Percentiles rank a stretch among this genome's conserved stretches.
phyloP scores from a whole-genome alignment of 2,113 vertebrate species.

The Potamarius usumacintae region DNA sequence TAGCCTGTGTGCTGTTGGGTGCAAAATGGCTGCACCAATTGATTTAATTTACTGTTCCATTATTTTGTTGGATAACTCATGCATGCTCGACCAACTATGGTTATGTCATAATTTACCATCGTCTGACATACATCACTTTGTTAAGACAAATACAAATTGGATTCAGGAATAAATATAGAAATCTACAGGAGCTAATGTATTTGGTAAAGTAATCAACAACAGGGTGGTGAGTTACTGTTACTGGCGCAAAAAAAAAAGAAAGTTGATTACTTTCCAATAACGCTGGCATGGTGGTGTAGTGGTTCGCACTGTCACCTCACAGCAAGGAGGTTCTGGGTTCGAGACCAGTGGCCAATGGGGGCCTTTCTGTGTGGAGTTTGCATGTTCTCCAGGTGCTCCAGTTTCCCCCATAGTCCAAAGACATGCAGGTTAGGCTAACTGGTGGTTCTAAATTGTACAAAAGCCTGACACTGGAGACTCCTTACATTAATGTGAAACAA shows the following conservation, averaged over 20 bases:
- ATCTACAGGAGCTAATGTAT: background rate
- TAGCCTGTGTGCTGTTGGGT: background rate
- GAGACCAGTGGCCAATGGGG: too few species aligned
- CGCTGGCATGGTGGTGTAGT: background rate
- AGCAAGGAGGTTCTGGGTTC: background rate
- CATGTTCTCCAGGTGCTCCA: too few species aligned
- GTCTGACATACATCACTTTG: background rate
- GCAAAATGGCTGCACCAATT: background rate
- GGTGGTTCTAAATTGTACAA: background rate
- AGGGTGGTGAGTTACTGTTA: background rate
- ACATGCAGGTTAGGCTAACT: background rate
- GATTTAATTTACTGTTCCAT: background rate
- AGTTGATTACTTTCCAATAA: background rate
- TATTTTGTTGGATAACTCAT: background rate
- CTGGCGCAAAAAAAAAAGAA: background rate
- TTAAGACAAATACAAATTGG: background rate
- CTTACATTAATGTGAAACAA: background rate
- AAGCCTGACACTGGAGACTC: background rate
- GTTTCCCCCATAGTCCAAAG: too few species aligned
- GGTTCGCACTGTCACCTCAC: background rate
- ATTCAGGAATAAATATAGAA: background rate
- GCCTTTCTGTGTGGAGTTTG: too few species aligned
- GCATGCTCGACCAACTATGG: background rate
- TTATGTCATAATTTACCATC: background rate
- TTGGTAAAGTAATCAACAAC: background rate